phyloP scores from a whole-genome alignment of 2,888 invertebrate species.

The Apotomis capreana region DNA sequence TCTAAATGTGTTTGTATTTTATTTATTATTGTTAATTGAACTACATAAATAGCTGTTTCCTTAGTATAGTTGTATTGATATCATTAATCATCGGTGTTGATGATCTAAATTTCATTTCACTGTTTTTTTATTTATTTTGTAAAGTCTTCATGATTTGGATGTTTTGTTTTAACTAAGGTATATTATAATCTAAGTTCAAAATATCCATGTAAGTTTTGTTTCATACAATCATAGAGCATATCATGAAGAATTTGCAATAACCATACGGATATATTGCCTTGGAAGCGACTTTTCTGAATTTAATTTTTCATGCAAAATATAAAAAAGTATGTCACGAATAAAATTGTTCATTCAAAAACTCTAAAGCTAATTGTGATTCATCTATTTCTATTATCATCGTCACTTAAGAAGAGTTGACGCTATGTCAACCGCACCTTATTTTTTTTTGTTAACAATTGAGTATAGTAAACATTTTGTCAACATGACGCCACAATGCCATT shows the following conservation, averaged over 20 bases:
- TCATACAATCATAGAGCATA: neutral
- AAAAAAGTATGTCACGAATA: neutral
- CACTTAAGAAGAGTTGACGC: no score
- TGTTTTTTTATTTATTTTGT: neutral
- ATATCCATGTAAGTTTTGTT: no score
- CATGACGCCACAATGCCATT: no score
- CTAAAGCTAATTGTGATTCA: no score
- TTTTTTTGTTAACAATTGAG: no score
- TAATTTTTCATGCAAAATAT: neutral
- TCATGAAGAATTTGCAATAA: conserved; percentile 16
- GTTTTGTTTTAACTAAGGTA: no score
- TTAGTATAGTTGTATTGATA: conserved; percentile 10
- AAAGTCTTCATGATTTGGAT: conserved; percentile 9
- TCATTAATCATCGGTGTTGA: neutral
- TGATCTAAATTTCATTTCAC: conserved; percentile 27
- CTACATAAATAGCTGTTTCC: conserved; percentile 26
- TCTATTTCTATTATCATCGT: no score
- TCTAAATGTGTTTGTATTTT: conserved; percentile 5
- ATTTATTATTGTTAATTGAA: neutral
- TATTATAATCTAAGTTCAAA: no score
- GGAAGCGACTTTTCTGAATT: conserved; percentile 2
- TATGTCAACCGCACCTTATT: no score
- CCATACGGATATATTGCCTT: conserved; percentile 8
- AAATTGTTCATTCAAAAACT: neutral
- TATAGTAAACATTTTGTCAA: no score